Evolutionary conservation across 2,113 vertebrate genomes (phyloP), one percentile per base, ranked within the genome.

Genomic region (Pycnonotus jocosus): DNA sequence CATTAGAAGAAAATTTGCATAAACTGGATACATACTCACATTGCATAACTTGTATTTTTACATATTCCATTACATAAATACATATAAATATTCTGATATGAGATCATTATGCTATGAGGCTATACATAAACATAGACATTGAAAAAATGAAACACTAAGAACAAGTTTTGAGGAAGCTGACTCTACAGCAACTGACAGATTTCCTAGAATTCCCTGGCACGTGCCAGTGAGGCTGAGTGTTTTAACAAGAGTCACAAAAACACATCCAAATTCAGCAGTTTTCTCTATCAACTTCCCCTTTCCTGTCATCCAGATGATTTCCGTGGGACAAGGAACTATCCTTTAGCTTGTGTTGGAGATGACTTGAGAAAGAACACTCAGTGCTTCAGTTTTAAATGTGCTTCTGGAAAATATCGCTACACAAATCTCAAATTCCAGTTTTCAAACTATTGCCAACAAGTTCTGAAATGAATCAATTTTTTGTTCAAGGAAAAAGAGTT

Each of bases 201-300:
- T 58, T 88, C 91, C 91, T 92, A 70, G 81, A 95, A 87, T 77
- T 81, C 85, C 82, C 69, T 88, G 85, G 68, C 93, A 88, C 56
- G 88, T 11, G 71, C 48, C 87, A 71, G 81, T 1, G 12, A 77
- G 30, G 68, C 66, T 37, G 53, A 71, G 42, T 12, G 13, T 25
- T 54, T 44, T 38, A 48, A 40, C 8, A 11, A 2, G 33, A 91
- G 30, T 58, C 93, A 87, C 47, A 95, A 71, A 77, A 82, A 12
- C 45, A 76, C 12, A 90, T 4, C 35, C 80, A 72, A 90, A 94
- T 64, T 82, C 72, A 86, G 82, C 68, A 70, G 51, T 93, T 96
- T 93, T 88, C 90, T 80, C 51, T 18, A 14, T 54, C 73, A 18
- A 90, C 50, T 96, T 95, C 83, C 83, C 90, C 78, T 71, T 92